A percentile compares a stretch with the other conserved stretches of the same genome.
Conservation (phyloP, 2,113 vertebrate genomes). For the Nothoprocta pentlandii region DNA sequence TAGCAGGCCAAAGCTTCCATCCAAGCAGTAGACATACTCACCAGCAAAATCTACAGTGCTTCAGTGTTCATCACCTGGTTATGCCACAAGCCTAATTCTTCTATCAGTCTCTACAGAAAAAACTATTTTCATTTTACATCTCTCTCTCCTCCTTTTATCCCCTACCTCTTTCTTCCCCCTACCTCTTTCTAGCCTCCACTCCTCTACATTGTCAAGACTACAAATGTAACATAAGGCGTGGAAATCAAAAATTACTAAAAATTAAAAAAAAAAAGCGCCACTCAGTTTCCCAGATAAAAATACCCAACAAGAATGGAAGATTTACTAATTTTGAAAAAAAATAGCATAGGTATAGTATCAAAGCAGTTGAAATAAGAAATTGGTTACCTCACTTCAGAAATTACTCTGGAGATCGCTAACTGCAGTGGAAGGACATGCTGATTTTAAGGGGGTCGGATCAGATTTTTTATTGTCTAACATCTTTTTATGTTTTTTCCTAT, state of each 20-base stretch:
- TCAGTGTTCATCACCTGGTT: not conserved
- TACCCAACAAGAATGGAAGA: not conserved
- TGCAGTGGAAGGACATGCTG: not conserved
- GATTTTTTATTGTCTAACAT: not conserved
- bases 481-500: not conserved
- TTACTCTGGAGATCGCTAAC: not conserved
- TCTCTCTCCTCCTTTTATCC: not conserved
- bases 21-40: fast-evolving
- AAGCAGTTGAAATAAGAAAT: not conserved
- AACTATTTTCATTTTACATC: not conserved
- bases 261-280: not conserved
- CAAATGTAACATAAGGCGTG: fast-evolving
- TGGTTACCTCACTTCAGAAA: not conserved
- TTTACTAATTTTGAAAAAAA: not conserved
- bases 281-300: not conserved
- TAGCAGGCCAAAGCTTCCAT: not conserved
- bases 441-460: not conserved
- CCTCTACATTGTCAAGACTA: not conserved
- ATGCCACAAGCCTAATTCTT: not conserved
- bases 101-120: not conserved
- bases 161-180: too few species aligned
- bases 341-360: not conserved
- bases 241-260: not conserved
- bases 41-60: not conserved
- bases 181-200: not conserved